phyloP scores from a whole-genome alignment of 2,888 invertebrate genomes.

The Drosophila eohydei region DNA sequence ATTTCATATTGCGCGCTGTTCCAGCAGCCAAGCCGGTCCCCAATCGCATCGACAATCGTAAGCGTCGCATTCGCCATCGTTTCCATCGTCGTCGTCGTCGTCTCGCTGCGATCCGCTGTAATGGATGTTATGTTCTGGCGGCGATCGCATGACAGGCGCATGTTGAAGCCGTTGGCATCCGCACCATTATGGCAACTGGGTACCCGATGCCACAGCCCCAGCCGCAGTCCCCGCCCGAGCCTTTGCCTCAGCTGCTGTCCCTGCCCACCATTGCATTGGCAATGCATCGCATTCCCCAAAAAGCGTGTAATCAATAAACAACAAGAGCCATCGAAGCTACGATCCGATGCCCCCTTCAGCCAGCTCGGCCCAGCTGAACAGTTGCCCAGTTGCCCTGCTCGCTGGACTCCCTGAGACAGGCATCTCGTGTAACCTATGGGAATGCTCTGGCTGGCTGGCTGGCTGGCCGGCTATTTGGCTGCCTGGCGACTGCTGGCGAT shows the following conservation, averaged over 20 bases:
- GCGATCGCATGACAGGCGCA: constrained; percentile 81
- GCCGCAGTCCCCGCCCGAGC: neutral
- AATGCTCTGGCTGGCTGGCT: constrained; percentile 53
- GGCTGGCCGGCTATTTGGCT: constrained; percentile 22
- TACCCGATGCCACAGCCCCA: constrained; percentile 9
- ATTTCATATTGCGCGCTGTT: constrained; percentile 77
- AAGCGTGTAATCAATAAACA: constrained; percentile 84
- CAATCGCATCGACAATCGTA: constrained; percentile 65
- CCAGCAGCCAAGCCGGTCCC: constrained; percentile 23
- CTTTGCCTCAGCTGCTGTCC: constrained; percentile 15
- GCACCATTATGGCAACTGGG: constrained; percentile 78
- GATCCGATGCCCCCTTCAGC: constrained; percentile 62
- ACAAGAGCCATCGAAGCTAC: constrained; percentile 79
- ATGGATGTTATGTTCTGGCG: constrained; percentile 82
- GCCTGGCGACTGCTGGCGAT: constrained; percentile 51
- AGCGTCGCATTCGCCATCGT: constrained; percentile 56
- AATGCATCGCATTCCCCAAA: constrained; percentile 80
- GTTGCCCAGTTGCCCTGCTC: constrained; percentile 28
- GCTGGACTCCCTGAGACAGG: constrained; percentile 53
- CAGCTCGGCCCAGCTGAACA: constrained; percentile 6
- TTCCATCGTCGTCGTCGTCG: constrained; percentile 28
- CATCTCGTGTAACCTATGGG: constrained; percentile 77
- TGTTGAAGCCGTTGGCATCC: constrained; percentile 82
- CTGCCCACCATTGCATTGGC: constrained; percentile 57
- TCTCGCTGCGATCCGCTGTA: constrained; percentile 65